Conservation (phyloP, 92 coral and sea anemone genomes). For the Zoanthus sansibaricus region DNA sequence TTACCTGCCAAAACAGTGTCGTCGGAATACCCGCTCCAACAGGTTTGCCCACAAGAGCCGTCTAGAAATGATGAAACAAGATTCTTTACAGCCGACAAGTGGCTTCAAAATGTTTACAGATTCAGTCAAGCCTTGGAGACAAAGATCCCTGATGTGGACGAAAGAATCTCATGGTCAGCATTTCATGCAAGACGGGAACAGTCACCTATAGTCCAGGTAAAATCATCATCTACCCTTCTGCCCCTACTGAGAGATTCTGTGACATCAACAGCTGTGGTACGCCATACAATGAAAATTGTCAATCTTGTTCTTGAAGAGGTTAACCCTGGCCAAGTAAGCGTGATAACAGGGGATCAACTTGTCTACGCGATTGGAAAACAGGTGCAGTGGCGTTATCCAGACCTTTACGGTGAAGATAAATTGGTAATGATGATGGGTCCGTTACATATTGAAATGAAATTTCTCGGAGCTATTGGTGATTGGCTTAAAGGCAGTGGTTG, state of each 20-base stretch:
- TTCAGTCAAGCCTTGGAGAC: no score
- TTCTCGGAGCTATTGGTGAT: no score
- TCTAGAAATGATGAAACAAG: neutral
- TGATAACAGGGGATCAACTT: slow-evolving; percentile 45
- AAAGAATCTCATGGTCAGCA: slow-evolving; percentile 34
- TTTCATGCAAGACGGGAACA: slow-evolving; percentile 2
- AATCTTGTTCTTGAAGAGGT: neutral
- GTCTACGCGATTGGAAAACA: slow-evolving; percentile 25
- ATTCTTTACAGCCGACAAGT: no score
- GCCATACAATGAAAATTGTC: slow-evolving; percentile 38
- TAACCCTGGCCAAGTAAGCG: slow-evolving; percentile 37
- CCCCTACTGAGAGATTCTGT: neutral
- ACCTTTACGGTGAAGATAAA: no score
- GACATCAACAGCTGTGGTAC: slow-evolving; percentile 13
- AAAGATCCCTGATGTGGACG: neutral
- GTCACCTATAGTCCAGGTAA: neutral
- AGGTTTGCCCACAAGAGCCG: no score
- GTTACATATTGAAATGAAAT: no score
- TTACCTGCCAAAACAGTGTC: slow-evolving; percentile 34
- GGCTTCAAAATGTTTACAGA: no score
- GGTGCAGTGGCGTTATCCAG: no score
- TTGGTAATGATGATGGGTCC: no score
- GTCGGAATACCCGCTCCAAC: slow-evolving; percentile 38
- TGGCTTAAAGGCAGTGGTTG: no score
- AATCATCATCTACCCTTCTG: slow-evolving; percentile 12